These are phyloP conservation scores for Porites evermanni DNA, from an alignment of 92 coral and sea anemone genomes.

Conservation along the genomic window DNA sequence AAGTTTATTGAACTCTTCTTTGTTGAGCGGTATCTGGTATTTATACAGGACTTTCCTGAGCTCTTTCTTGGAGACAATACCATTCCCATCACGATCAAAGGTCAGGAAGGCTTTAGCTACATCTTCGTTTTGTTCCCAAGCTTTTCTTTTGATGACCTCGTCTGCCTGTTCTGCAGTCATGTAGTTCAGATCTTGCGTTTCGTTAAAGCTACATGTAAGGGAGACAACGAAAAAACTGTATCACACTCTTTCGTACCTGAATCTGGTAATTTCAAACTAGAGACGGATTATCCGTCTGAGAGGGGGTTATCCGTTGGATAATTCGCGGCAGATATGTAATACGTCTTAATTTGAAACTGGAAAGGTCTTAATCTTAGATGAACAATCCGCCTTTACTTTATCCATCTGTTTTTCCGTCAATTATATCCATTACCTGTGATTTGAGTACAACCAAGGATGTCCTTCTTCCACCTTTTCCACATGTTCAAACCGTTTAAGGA, in stretches of 20 bases:
- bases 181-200: constrained; percentile 82
- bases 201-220: constrained; percentile 67
- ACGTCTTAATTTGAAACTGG: too few species aligned
- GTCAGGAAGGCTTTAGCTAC: constrained; percentile 91
- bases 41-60: constrained; percentile 88
- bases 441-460: constrained; percentile 94
- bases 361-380: too few species aligned
- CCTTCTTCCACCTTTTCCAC: constrained; percentile 90
- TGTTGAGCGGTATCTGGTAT: constrained; percentile 89
- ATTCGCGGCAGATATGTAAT: too few species aligned
- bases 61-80: constrained; percentile 95
- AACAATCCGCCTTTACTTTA: too few species aligned
- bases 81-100: constrained; percentile 96
- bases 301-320: too few species aligned
- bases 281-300: too few species aligned
- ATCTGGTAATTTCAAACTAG: too few species aligned
- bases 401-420: too few species aligned
- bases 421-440: constrained; percentile 65
- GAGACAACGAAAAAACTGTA: neutral
- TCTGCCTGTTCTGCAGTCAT: constrained; percentile 91
- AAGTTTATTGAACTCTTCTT: constrained; percentile 87
- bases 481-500: constrained; percentile 90
- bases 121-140: constrained; percentile 84
- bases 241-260: too few species aligned
- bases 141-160: constrained; percentile 81